Conservation (phyloP, 1,140 invertebrate genomes). For the Chelonus insularis region DNA sequence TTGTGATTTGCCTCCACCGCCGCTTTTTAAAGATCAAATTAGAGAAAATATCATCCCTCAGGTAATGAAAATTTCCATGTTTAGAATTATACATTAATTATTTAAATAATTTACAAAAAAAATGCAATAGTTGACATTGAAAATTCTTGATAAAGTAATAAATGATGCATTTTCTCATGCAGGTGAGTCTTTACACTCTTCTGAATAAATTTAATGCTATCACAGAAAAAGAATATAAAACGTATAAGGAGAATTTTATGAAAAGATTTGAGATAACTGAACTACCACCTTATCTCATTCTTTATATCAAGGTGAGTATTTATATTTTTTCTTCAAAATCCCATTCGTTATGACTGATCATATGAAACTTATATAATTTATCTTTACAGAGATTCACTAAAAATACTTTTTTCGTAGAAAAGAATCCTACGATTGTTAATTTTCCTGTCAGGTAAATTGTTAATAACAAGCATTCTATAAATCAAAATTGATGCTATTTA, state of each 20-base stretch:
- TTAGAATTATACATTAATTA: too few species aligned
- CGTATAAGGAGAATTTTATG: slow-evolving; percentile 97
- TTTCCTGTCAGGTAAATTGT: slow-evolving; percentile 94
- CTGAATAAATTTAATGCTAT: slow-evolving; percentile 96
- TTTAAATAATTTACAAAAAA: slow-evolving; percentile 8
- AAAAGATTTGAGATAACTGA: slow-evolving; percentile 95
- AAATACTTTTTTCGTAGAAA: slow-evolving; percentile 98
- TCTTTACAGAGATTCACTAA: slow-evolving; percentile 87
- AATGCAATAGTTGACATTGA: too few species aligned
- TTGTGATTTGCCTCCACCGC: slow-evolving; percentile 94
- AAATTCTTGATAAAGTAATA: slow-evolving; percentile 4
- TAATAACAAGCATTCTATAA: too few species aligned
- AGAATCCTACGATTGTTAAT: slow-evolving; percentile 99
- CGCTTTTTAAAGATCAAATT: slow-evolving; percentile 95
- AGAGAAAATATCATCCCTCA: slow-evolving; percentile 99
- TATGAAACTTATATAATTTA: slow-evolving; percentile 10
- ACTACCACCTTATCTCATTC: slow-evolving; percentile 95
- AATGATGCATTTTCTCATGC: slow-evolving; percentile 39
- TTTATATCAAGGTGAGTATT: slow-evolving; percentile 84
- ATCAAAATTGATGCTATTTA: too few species aligned
- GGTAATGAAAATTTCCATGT: slow-evolving; percentile 61
- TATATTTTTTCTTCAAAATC: background rate
- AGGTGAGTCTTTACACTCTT: slow-evolving; percentile 92
- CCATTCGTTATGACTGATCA: too few species aligned
- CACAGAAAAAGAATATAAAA: slow-evolving; percentile 97